phyloP scores from a whole-genome alignment of 1,140 invertebrate species.

The Sesamia nonagrioides region DNA sequence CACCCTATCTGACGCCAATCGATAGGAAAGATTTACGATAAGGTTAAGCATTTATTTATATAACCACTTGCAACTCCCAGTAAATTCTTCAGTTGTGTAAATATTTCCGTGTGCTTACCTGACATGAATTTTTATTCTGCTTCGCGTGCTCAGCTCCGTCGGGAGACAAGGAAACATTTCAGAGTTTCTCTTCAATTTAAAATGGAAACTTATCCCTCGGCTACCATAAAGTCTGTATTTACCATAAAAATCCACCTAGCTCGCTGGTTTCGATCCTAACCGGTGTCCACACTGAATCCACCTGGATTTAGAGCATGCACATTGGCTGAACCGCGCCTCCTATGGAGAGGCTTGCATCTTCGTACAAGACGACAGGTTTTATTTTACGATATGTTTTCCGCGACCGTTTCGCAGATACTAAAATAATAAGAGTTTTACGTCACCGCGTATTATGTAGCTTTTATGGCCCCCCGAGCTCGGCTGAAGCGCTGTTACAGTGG shows the following conservation, averaged over 20 bases:
- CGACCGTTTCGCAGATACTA: slow-evolving; percentile 85
- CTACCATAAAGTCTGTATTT: slow-evolving; percentile 86
- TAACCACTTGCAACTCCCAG: slow-evolving; percentile 63
- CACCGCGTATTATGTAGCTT: slow-evolving; percentile 85
- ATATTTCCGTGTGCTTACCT: slow-evolving; percentile 79
- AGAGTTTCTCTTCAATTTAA: slow-evolving; percentile 85
- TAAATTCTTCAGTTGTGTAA: slow-evolving; percentile 76
- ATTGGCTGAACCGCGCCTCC: slow-evolving; percentile 69
- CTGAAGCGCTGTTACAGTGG: slow-evolving; percentile 82
- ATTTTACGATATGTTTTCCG: slow-evolving; percentile 86
- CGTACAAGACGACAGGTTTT: slow-evolving; percentile 78
- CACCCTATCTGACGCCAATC: slow-evolving; percentile 5
- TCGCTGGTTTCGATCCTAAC: slow-evolving; percentile 79
- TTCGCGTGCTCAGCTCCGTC: slow-evolving; percentile 66
- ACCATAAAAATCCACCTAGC: slow-evolving; percentile 84
- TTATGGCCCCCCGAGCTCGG: slow-evolving; percentile 80
- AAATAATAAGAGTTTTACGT: slow-evolving; percentile 87
- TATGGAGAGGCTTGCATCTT: slow-evolving; percentile 72
- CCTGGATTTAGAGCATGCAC: slow-evolving; percentile 79
- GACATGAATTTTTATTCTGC: slow-evolving; percentile 85
- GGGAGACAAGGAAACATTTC: slow-evolving; percentile 84
- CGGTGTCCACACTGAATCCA: slow-evolving; percentile 82
- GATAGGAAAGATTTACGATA: slow-evolving; percentile 43
- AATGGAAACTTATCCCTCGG: slow-evolving; percentile 86
- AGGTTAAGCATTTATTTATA: slow-evolving; percentile 73